A percentile compares a stretch with the other conserved stretches of the same genome.
Conservation (phyloP, 2,797 vertebrate genomes). For the Melanotaenia pygmaea region DNA sequence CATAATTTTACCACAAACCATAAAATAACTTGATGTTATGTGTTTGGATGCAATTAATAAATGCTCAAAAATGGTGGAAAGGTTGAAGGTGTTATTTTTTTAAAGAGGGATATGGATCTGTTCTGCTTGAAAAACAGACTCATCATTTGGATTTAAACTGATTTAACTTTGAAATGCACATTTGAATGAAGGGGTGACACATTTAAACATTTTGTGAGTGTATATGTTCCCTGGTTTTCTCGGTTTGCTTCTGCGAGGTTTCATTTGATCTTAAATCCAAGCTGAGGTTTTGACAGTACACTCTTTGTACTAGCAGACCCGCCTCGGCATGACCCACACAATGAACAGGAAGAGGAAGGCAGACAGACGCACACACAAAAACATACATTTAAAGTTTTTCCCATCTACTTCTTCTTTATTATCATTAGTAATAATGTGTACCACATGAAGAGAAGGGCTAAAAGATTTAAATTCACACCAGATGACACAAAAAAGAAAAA, state of each 20-base stretch:
- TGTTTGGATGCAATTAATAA: not conserved
- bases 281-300: conserved; percentile 50
- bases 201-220: not conserved
- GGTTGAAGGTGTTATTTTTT: not conserved
- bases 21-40: not conserved
- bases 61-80: not conserved
- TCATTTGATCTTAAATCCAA: conserved; percentile 47
- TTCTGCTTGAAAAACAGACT: not conserved
- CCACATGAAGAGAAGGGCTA: conserved; percentile 3
- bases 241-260: conserved; percentile 10
- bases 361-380: conserved; percentile 26
- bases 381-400: conserved; percentile 6
- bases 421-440: conserved; percentile 6
- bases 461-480: conserved; percentile 11
- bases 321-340: conserved; percentile 41
- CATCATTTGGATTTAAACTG: not conserved
- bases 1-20: not conserved
- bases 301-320: conserved; percentile 39
- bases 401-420: conserved; percentile 25
- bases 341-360: conserved; percentile 64
- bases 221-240: conserved; percentile 16
- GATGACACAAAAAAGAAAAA: not conserved
- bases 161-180: not conserved
- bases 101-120: not conserved
- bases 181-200: conserved; percentile 7